Base-by-base conservation (phyloP, 2,797 vertebrate species). In the Danio kyathit region DNA sequence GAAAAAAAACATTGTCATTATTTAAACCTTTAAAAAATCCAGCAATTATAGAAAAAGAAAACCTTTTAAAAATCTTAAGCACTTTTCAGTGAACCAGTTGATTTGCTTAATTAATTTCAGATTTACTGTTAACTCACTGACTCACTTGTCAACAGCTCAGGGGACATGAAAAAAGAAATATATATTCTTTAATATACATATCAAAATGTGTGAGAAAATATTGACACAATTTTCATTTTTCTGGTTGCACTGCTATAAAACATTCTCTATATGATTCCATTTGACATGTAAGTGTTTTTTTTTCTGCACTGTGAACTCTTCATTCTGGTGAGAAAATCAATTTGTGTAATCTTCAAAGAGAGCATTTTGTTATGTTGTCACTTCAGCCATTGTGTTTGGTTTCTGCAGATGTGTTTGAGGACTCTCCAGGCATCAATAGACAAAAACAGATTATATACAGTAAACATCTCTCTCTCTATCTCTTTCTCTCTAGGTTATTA, bases 391-490 rank as follows among this genome's bases (percentile, higher is more conserved):
- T 79, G 38, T 41, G 56, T 60, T 71, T 52, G 13, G 38, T n/a
- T 71, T 60, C 4, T 2, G 54, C 54, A 59, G 54, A 73, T 66
- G 17, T 61, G 61, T 78, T 84, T 64, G 44, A 73, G 63, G 49
- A 46, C 54, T 73, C 65, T 52, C 29, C 70, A 46, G 66, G 77
- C 81, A 66, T 64, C 65, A 67, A 57, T 66, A 66, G 51, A 21
- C 65, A 76, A 49, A 83, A 71, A 64, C 73, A 76, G 29, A 76
- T 72, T 75, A 66, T 76, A 76, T 83, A 83, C 44, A 76, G 69
- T 70, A 65, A 57, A 63, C 29, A 29, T 76, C 49, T 80, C 60
- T 83, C 67, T 79, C 59, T n/a, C n/a, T n/a, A n/a, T 29, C 29
- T 29, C 29, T 29, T 3, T 1, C 29, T 29, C 29, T 65, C 78